phyloP scores from a whole-genome alignment of 2,113 vertebrate genomes.

The Catharus bicknelli region DNA sequence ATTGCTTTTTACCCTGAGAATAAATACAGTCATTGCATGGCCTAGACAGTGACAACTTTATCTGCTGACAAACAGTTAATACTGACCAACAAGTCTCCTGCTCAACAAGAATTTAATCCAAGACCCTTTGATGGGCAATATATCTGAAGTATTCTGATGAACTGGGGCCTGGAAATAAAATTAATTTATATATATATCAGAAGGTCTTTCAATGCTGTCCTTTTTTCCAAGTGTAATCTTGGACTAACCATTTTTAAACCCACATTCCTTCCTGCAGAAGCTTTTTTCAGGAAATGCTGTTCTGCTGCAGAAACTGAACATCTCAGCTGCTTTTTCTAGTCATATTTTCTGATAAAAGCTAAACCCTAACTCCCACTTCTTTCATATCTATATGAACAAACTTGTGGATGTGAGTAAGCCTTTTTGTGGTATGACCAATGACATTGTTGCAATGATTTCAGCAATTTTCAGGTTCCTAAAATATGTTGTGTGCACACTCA shows the following conservation, averaged over 20 bases:
- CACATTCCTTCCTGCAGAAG: background rate
- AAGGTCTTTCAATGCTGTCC: background rate
- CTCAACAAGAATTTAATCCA: background rate
- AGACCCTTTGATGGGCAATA: background rate
- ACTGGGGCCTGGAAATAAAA: background rate
- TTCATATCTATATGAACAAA: slow-evolving; percentile 2
- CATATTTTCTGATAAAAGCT: background rate
- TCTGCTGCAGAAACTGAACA: background rate
- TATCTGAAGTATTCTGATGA: background rate
- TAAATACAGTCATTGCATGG: background rate
- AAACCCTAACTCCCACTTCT: background rate
- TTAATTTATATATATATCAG: background rate
- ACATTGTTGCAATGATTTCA: background rate
- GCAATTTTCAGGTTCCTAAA: background rate
- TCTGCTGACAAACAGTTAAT: background rate
- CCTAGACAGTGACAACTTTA: background rate
- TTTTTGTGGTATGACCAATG: background rate
- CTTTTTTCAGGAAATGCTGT: background rate
- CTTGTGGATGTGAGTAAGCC: background rate
- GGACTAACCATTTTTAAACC: background rate
- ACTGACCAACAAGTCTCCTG: background rate
- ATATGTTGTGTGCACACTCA: background rate
- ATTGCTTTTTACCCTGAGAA: background rate
- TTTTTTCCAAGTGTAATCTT: background rate
- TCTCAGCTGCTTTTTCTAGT: slow-evolving; percentile 15